Percentiles rank a stretch among this genome's conserved stretches.
phyloP scores from a whole-genome alignment of 2,888 invertebrate species.

The Drosophila pegasa region DNA sequence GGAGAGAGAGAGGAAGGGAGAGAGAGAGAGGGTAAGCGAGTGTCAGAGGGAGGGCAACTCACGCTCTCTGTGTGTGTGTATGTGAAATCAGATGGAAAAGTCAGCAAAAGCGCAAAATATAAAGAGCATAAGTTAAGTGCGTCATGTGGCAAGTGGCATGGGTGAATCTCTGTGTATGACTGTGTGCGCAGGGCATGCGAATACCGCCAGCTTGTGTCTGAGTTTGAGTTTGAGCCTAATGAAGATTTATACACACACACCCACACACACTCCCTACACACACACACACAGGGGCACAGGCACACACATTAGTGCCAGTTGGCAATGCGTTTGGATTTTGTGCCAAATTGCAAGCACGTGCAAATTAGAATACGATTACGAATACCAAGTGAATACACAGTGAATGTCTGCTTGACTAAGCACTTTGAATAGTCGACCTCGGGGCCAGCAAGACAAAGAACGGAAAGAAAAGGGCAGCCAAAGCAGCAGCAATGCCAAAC shows the following conservation, averaged over 20 bases:
- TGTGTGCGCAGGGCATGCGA: conserved; percentile 24
- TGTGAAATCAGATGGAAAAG: conserved; percentile 76
- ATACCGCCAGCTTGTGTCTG: conserved; percentile 20
- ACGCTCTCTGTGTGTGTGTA: conserved; percentile 11
- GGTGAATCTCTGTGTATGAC: conserved; percentile 11
- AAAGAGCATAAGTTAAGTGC: conserved; percentile 74
- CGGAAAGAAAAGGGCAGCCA: conserved; percentile 34
- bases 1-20: not conserved
- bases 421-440: conserved; percentile 73
- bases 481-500: conserved; percentile 17
- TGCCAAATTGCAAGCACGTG: conserved; percentile 77
- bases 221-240: conserved; percentile 53
- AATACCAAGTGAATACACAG: conserved; percentile 38
- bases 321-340: conserved; percentile 40
- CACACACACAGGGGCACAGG: no score
- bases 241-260: conserved; percentile 76
- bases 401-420: conserved; percentile 63
- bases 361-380: conserved; percentile 70
- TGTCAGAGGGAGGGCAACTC: not conserved
- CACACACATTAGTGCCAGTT: conserved; percentile 33
- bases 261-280: no score
- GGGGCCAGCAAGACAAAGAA: conserved; percentile 4
- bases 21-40: not conserved
- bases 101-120: conserved; percentile 57
- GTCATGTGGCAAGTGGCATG: conserved; percentile 47